Evolutionary conservation across 1,140 invertebrate species (phyloP), one percentile per base, ranked within the genome.

Genomic region (Drosophila sturtevanti): DNA sequence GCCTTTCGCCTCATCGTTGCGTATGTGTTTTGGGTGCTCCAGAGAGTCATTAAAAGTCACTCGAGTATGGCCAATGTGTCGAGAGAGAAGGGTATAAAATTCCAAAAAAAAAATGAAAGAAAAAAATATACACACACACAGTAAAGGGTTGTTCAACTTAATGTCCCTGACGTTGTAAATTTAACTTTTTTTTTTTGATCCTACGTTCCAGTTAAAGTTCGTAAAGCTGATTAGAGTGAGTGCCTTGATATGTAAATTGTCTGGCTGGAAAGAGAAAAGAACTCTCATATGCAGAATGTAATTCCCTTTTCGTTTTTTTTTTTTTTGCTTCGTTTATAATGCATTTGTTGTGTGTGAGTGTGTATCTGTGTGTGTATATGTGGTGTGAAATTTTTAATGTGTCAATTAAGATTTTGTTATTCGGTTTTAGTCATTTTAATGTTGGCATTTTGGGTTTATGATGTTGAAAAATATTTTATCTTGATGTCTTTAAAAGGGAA

Each of bases 1-100:
- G 18, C 60, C 63, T 74, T 77, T 66, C 55, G 37, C 55, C 56
- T 7, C 35, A 2, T 22, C 59, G 72, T 59, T 69, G 21, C 75
- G 74, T 70, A 82, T 86, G 79, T 82, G 79, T 73, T 77, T 66
- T 70, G 61, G 76, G 68, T 70, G 63, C 82, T 82, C 84, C 48
- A 63, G 85, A 89, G 84, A 84, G 77, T 78, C 84, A 89, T 89
- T 89, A 89, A 80, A 78, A 73, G 69, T 68, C 79, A 68, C 67
- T 78, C 70, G 81, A 80, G 73, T 77, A 70, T 72, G 56, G 38
- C 52, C 52, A 56, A 18, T 64, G 72, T 77, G 41, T 67, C 18
- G 16, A 48, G 10, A 48, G 10, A 48, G 41, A 44, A 18, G 41
- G 41, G 68, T 67, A 68, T 38, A 41, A 71, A 52, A 71, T 79